Percentiles rank a stretch among this genome's conserved stretches.
Evolutionary conservation across 2,113 vertebrate genomes (phyloP).

Genomic region (Onychostoma macrolepis): DNA sequence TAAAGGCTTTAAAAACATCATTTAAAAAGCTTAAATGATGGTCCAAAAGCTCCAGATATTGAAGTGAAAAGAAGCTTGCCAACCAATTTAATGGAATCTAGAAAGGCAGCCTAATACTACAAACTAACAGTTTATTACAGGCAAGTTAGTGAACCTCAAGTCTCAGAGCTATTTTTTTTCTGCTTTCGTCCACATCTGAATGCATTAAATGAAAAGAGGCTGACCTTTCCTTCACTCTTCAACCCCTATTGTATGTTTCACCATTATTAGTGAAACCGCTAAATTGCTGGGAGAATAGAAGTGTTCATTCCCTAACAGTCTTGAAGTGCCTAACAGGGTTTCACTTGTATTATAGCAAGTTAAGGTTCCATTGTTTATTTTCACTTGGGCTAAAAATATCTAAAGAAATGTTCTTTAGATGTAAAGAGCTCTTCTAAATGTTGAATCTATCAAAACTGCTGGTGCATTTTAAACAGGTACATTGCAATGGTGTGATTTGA

Average conservation of each 20-base stretch:
- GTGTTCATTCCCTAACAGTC: not conserved
- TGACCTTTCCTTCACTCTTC: not conserved
- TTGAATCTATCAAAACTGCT: not conserved
- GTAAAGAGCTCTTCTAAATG: not conserved
- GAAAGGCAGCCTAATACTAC: not conserved
- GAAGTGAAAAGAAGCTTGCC: slow-evolving; percentile 3
- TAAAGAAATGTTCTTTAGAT: not conserved
- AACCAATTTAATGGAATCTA: not conserved
- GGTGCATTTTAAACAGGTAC: not conserved
- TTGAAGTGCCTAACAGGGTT: not conserved
- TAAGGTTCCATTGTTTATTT: not conserved
- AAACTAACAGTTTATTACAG: not conserved
- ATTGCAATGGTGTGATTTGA: not conserved
- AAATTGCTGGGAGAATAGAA: not conserved
- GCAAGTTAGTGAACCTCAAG: not conserved
- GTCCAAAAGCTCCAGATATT: not conserved
- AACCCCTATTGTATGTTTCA: not conserved
- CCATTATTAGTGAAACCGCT: not conserved
- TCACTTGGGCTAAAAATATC: not conserved
- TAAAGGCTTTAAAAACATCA: not conserved
- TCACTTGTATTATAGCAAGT: not conserved
- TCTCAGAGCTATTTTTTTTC: not conserved
- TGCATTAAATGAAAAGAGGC: not conserved
- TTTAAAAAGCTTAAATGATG: not conserved
- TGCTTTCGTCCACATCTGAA: not conserved